phyloP scores from a whole-genome alignment of 2,888 invertebrate genomes.

The Drosophila neotestacea region DNA sequence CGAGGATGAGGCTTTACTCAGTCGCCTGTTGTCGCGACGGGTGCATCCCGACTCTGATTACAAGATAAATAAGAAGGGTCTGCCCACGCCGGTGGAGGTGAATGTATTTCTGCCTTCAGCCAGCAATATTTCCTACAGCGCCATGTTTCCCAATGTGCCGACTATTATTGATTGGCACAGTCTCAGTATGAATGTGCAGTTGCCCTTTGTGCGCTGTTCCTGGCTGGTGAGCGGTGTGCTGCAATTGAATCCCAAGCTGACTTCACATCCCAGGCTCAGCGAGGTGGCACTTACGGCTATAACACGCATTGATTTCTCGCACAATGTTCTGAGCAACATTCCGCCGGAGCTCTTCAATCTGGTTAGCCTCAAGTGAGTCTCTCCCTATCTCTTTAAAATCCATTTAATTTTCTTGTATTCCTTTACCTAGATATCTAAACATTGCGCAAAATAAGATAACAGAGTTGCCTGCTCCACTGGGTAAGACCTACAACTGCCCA shows the following conservation, averaged over 20 bases:
- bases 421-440: slow-evolving; percentile 89
- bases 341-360: slow-evolving; percentile 94
- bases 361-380: slow-evolving; percentile 89
- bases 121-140: slow-evolving; percentile 90
- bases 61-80: slow-evolving; percentile 95
- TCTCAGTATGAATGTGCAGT: slow-evolving; percentile 87
- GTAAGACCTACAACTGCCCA: slow-evolving; percentile 88
- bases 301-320: slow-evolving; percentile 96
- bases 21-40: slow-evolving; percentile 93
- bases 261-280: slow-evolving; percentile 88
- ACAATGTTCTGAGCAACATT: slow-evolving; percentile 92
- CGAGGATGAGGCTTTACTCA: slow-evolving; percentile 91
- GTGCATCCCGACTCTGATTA: slow-evolving; percentile 96
- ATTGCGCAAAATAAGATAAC: slow-evolving; percentile 95
- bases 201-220: slow-evolving; percentile 90
- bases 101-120: slow-evolving; percentile 86
- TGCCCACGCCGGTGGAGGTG: slow-evolving; percentile 87
- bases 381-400: background rate
- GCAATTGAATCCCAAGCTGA: slow-evolving; percentile 93
- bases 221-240: slow-evolving; percentile 95
- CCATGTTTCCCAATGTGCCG: slow-evolving; percentile 92
- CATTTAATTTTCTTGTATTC: background rate
- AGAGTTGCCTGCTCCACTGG: slow-evolving; percentile 87
- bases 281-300: slow-evolving; percentile 94
- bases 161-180: slow-evolving; percentile 97